Percentiles rank a stretch among this genome's conserved stretches.
These are phyloP conservation scores for Capitella teleta DNA, from an alignment of 1,140 invertebrate genomes.

Conservation along the genomic window DNA sequence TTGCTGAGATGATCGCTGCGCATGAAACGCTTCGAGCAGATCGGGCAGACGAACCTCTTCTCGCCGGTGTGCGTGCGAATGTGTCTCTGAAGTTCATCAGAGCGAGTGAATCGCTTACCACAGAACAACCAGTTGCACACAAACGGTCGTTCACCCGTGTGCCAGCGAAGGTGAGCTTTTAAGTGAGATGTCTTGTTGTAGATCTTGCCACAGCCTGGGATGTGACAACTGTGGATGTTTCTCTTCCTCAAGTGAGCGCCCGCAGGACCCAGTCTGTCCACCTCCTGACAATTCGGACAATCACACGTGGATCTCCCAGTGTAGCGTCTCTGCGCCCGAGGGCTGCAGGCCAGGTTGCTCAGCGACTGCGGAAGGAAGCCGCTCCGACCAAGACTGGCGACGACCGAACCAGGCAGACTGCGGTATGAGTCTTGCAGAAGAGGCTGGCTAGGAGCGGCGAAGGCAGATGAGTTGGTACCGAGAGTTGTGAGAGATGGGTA, in stretches of 20 bases:
- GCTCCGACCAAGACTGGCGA: neutral
- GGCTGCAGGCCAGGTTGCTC: neutral
- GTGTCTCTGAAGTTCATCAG: conserved; percentile 85
- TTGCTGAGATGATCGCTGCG: conserved; percentile 51
- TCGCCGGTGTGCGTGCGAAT: conserved; percentile 84
- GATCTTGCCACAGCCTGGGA: conserved; percentile 92
- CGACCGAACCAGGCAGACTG: neutral
- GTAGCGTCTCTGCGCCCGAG: conserved; percentile 12
- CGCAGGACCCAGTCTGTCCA: conserved; percentile 10
- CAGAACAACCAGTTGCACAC: conserved; percentile 78
- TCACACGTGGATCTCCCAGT: conserved; percentile 57
- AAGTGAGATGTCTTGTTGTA: conserved; percentile 66
- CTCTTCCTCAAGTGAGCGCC: conserved; percentile 37
- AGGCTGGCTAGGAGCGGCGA: conserved; percentile 1
- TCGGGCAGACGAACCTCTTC: conserved; percentile 80
- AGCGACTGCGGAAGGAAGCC: conserved; percentile 4
- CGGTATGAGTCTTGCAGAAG: neutral
- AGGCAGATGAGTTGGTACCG: neutral
- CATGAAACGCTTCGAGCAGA: conserved; percentile 86
- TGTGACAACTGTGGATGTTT: conserved; percentile 87
- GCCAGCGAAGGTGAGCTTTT: conserved; percentile 54
- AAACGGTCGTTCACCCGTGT: conserved; percentile 40
- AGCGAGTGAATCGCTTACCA: conserved; percentile 79
- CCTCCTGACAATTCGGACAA: conserved; percentile 75
- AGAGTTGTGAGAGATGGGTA: neutral